A percentile compares a stretch with the other conserved stretches of the same genome.
These are phyloP conservation scores for Agrotis clavis DNA, from an alignment of 2,888 invertebrate species.

Conservation along the genomic window DNA sequence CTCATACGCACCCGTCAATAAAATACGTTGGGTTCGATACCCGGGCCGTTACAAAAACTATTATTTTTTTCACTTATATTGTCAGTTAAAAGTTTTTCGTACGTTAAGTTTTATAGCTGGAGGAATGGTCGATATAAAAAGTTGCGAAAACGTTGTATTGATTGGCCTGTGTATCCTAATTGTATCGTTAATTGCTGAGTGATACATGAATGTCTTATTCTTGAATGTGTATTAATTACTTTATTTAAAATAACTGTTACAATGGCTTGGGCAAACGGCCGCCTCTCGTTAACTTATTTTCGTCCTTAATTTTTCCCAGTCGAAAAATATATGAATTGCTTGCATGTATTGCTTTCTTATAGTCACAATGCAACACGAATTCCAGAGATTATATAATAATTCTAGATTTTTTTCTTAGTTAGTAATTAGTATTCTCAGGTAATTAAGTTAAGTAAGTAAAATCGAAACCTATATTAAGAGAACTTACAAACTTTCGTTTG, in stretches of 20 bases:
- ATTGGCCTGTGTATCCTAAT: constrained; percentile 44
- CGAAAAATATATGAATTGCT: too few species aligned
- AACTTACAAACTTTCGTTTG: too few species aligned
- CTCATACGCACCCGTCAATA: constrained; percentile 37
- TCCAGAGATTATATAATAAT: too few species aligned
- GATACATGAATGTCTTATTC: constrained; percentile 46
- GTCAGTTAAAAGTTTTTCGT: constrained; percentile 46
- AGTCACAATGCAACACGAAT: too few species aligned
- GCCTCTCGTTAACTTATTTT: too few species aligned
- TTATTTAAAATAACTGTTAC: constrained; percentile 12
- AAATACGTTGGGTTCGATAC: constrained; percentile 41
- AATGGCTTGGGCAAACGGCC: background rate
- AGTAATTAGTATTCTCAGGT: too few species aligned
- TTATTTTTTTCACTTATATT: constrained; percentile 50
- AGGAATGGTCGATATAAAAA: constrained; percentile 55
- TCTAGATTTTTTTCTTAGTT: too few species aligned
- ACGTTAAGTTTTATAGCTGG: constrained; percentile 48
- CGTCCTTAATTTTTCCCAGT: too few species aligned
- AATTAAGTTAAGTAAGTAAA: too few species aligned
- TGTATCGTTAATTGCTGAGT: constrained; percentile 46
- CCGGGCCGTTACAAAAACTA: constrained; percentile 59
- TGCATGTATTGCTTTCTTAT: too few species aligned
- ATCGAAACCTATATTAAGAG: too few species aligned
- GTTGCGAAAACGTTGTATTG: constrained; percentile 44
- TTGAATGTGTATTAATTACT: constrained; percentile 25